Conservation (phyloP, 2,888 invertebrate genomes). For the Terebella lapidaria region DNA sequence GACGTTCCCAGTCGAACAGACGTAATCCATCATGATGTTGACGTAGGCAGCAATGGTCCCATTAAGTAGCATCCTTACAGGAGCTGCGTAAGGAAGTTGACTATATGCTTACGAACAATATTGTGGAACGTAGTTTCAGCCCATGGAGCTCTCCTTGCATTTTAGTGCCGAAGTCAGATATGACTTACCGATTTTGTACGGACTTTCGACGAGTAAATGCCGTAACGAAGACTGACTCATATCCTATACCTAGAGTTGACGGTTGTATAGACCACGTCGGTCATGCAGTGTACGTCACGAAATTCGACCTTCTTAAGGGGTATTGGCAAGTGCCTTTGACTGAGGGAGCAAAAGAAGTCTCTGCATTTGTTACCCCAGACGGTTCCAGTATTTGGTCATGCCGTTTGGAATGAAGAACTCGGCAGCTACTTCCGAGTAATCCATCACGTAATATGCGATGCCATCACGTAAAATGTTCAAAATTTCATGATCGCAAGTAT, state of each 20-base stretch:
- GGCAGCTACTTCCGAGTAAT: too few relatives aligned
- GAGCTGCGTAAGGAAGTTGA: slow-evolving; percentile 20
- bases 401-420: too few relatives aligned
- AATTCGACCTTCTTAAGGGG: slow-evolving; percentile 27
- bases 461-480: too few relatives aligned
- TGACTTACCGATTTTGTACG: slow-evolving; percentile 19
- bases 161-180: slow-evolving; percentile 10
- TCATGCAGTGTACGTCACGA: slow-evolving; percentile 24
- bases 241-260: slow-evolving; percentile 26
- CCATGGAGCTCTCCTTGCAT: slow-evolving; percentile 27
- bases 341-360: too few relatives aligned
- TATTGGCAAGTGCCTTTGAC: too few relatives aligned
- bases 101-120: slow-evolving; percentile 27
- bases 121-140: slow-evolving; percentile 27
- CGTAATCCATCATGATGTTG: neutral
- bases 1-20: neutral
- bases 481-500: too few relatives aligned
- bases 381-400: too few relatives aligned
- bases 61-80: slow-evolving; percentile 4
- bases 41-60: neutral
- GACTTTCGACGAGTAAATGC: slow-evolving; percentile 27
- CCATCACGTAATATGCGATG: too few relatives aligned
- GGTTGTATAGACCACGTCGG: slow-evolving; percentile 29
- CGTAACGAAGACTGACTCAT: slow-evolving; percentile 27
- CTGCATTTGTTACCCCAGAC: too few relatives aligned